Evolutionary conservation across 1,140 invertebrate genomes (phyloP).

Genomic region (Megathymus violae): DNA sequence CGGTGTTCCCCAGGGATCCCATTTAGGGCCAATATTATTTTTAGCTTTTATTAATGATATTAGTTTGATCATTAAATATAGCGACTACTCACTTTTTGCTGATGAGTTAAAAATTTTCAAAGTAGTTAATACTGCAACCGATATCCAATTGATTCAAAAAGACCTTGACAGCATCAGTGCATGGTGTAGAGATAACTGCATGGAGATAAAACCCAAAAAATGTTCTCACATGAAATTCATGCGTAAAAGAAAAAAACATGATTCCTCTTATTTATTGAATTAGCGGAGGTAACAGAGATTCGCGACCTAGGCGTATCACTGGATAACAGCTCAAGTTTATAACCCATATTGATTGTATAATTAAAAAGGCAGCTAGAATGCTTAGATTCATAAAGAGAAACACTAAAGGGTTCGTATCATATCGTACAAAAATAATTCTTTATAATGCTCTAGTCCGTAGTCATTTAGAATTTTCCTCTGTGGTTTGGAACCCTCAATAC

Average conservation of each 20-base stretch:
- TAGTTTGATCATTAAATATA: conserved; percentile 24
- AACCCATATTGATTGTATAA: conserved; percentile 1
- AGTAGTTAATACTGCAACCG: conserved; percentile 21
- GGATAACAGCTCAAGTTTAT: background rate
- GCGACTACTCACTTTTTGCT: conserved; percentile 37
- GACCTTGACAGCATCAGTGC: conserved; percentile 22
- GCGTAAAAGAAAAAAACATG: conserved; percentile 1
- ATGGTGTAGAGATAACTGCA: conserved; percentile 27
- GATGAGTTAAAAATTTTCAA: conserved; percentile 44
- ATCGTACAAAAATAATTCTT: conserved; percentile 2
- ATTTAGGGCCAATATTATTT: conserved; percentile 59
- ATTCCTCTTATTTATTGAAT: conserved; percentile 9
- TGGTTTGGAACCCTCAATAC: conserved; percentile 2
- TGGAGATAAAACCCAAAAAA: conserved; percentile 22
- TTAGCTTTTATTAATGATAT: conserved; percentile 55
- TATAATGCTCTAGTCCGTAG: conserved; percentile 5
- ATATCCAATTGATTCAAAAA: conserved; percentile 28
- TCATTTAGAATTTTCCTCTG: conserved; percentile 2
- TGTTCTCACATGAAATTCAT: conserved; percentile 23
- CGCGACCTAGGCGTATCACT: conserved; percentile 5
- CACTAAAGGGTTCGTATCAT: background rate
- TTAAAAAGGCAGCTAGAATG: conserved; percentile 3
- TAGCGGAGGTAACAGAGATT: conserved; percentile 4
- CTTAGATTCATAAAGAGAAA: conserved; percentile 14
- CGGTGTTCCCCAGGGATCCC: conserved; percentile 57